phyloP scores from a whole-genome alignment of 2,888 invertebrate genomes.

The Agonopterix alstromeriana region DNA sequence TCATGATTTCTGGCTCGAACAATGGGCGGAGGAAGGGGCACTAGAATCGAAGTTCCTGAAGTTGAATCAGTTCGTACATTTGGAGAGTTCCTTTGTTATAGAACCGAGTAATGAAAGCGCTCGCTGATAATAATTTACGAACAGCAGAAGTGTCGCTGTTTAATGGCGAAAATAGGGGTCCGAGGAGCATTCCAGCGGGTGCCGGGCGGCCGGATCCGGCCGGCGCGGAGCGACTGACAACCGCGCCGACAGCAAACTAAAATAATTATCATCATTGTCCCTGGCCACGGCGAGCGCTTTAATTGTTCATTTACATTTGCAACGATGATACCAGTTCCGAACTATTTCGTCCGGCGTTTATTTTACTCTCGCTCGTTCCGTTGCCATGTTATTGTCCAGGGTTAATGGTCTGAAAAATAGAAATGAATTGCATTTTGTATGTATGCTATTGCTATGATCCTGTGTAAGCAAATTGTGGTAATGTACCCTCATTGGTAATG shows the following conservation, averaged over 20 bases:
- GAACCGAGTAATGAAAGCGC: conserved; percentile 71
- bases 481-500: conserved; percentile 27
- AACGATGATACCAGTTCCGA: conserved; percentile 73
- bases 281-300: conserved; percentile 70
- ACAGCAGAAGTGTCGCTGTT: conserved; percentile 74
- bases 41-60: conserved; percentile 55
- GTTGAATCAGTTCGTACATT: conserved; percentile 69
- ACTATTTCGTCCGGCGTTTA: conserved; percentile 69
- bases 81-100: conserved; percentile 69
- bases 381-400: conserved; percentile 63
- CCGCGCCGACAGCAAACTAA: conserved; percentile 71
- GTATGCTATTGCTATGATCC: conserved; percentile 1
- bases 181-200: conserved; percentile 65
- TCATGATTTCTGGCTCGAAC: conserved; percentile 62
- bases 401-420: conserved; percentile 74
- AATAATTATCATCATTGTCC: conserved; percentile 77
- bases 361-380: conserved; percentile 60
- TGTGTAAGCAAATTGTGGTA: too few species aligned
- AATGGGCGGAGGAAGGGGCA: conserved; percentile 53
- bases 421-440: conserved; percentile 67
- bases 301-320: conserved; percentile 77
- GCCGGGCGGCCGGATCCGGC: conserved; percentile 25
- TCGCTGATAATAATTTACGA: conserved; percentile 75
- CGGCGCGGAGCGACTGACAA: conserved; percentile 49
- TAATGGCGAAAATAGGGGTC: conserved; percentile 64